Evolutionary conservation across 2,888 invertebrate species (phyloP).

Genomic region (Petrolisthes manimaculis): DNA sequence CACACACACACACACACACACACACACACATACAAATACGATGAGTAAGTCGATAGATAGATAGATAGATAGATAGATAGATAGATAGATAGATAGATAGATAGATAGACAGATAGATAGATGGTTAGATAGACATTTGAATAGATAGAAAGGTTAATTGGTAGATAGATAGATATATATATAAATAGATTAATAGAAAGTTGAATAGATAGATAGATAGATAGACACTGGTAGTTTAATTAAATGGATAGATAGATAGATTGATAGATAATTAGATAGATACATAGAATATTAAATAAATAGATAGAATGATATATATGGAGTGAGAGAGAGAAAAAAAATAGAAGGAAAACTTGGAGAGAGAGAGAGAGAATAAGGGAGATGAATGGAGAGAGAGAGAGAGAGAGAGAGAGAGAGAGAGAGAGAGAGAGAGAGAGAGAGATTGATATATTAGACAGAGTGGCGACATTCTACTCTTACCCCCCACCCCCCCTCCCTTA

Average conservation of each 20-base stretch:
- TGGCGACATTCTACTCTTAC: background rate
- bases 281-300: background rate
- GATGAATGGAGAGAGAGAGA: background rate
- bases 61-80: slow-evolving; percentile 19
- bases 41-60: too few relatives aligned
- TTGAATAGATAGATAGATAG: too few relatives aligned
- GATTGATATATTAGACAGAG: background rate
- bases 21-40: slow-evolving; percentile 19
- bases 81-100: background rate
- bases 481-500: background rate
- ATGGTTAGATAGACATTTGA: too few relatives aligned
- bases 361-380: background rate
- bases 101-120: too few relatives aligned
- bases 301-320: background rate
- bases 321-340: slow-evolving; percentile 11
- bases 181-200: too few relatives aligned
- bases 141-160: too few relatives aligned
- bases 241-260: slow-evolving; percentile 2
- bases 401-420: slow-evolving; percentile 1
- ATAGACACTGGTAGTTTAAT: too few relatives aligned
- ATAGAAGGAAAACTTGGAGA: slow-evolving; percentile 2
- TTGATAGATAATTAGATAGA: background rate
- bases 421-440: background rate
- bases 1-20: slow-evolving; percentile 24
- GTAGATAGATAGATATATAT: too few relatives aligned